phyloP scores from a whole-genome alignment of 2,888 invertebrate genomes.

The Spialia ferax region DNA sequence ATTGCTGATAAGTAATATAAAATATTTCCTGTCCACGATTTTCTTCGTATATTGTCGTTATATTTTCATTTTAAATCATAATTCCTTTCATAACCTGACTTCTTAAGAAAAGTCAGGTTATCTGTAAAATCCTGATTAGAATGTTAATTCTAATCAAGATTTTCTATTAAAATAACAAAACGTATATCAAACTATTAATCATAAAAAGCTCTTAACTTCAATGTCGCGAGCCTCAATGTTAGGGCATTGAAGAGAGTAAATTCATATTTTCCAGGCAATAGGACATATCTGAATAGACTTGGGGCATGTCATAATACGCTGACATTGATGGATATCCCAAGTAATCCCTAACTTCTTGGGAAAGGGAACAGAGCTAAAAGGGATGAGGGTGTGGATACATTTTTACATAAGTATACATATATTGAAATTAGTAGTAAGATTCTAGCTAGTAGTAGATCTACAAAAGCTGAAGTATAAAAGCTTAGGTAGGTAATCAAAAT shows the following conservation, averaged over 20 bases:
- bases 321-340: conserved; percentile 22
- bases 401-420: neutral
- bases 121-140: too few relatives aligned
- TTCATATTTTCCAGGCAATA: conserved; percentile 34
- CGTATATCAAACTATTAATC: conserved; percentile 3
- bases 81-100: too few relatives aligned
- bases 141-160: too few relatives aligned
- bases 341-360: conserved; percentile 7
- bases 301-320: conserved; percentile 1
- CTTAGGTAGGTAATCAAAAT: too few relatives aligned
- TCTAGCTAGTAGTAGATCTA: neutral
- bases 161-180: neutral
- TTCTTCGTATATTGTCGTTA: too few relatives aligned
- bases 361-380: neutral
- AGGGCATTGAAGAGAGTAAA: conserved; percentile 20
- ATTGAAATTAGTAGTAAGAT: neutral
- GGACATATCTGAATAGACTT: conserved; percentile 10
- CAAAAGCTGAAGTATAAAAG: too few relatives aligned
- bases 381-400: neutral
- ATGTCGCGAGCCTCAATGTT: conserved; percentile 7
- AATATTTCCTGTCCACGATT: too few relatives aligned
- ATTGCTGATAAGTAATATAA: too few relatives aligned
- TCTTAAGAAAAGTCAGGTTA: too few relatives aligned
- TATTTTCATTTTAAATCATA: too few relatives aligned
- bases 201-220: conserved; percentile 5